A percentile compares a stretch with the other conserved stretches of the same genome.
Conservation (phyloP, 2,888 invertebrate genomes). For the Cheiracanthium punctorium region DNA sequence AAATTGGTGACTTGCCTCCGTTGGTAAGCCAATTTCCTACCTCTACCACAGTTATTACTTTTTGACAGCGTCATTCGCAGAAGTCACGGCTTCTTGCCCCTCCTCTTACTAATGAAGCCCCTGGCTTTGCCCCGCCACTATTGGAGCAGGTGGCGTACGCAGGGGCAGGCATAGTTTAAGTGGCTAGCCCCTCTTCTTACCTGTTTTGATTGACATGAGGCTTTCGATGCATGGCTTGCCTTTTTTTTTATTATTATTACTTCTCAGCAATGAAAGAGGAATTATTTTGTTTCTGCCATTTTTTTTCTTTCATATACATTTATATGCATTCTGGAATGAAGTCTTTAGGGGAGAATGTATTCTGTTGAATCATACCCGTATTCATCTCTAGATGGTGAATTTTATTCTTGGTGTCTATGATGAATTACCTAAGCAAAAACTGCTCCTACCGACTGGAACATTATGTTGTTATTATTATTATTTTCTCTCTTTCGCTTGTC, state of each 20-base stretch:
- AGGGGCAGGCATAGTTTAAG: slow-evolving; percentile 20
- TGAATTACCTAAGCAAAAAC: too few species aligned
- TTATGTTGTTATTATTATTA: too few species aligned
- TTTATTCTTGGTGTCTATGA: too few species aligned
- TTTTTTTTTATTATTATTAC: not conserved
- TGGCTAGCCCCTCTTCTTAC: slow-evolving; percentile 1
- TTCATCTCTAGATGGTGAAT: too few species aligned
- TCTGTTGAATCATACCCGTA: too few species aligned
- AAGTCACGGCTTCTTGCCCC: slow-evolving; percentile 44
- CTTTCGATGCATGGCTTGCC: slow-evolving; percentile 16
- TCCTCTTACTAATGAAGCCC: slow-evolving; percentile 64
- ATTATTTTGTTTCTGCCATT: not conserved
- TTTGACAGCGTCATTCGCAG: slow-evolving; percentile 53
- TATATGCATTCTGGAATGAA: too few species aligned
- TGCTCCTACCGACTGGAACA: too few species aligned
- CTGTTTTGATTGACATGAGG: slow-evolving; percentile 26
- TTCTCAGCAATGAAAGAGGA: not conserved
- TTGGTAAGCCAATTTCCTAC: slow-evolving; percentile 64
- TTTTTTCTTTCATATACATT: not conserved
- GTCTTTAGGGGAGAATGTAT: too few species aligned
- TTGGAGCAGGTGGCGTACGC: slow-evolving; percentile 59
- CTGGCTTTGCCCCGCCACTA: slow-evolving; percentile 33
- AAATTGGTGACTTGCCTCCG: slow-evolving; percentile 31
- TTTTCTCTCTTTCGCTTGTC: too few species aligned
- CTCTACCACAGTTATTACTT: slow-evolving; percentile 55